These are phyloP conservation scores for Oncorhynchus gorbuscha DNA, from an alignment of 2,113 vertebrate species.

Conservation along the genomic window DNA sequence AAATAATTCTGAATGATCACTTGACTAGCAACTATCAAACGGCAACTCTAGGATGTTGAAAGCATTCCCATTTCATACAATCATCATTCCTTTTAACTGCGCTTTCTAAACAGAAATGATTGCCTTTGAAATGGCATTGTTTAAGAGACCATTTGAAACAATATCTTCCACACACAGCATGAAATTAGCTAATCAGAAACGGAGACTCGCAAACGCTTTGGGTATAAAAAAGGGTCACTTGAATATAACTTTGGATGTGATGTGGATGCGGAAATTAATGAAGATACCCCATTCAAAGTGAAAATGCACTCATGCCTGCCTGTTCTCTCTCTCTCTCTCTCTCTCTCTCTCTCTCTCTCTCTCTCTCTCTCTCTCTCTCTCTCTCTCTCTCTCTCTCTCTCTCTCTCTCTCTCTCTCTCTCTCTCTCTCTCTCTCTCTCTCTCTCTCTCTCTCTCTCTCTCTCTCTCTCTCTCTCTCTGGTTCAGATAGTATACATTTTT, in stretches of 20 bases:
- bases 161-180: slow-evolving; percentile 60
- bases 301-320: slow-evolving; percentile 57
- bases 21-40: slow-evolving; percentile 42
- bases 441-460: slow-evolving; percentile 47
- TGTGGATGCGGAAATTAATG: slow-evolving; percentile 47
- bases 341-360: slow-evolving; percentile 46
- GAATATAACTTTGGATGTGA: slow-evolving; percentile 48
- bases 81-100: slow-evolving; percentile 44
- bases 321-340: slow-evolving; percentile 50
- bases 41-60: slow-evolving; percentile 55
- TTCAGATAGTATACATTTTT: slow-evolving; percentile 4
- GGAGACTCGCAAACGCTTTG: slow-evolving; percentile 61
- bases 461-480: slow-evolving; percentile 58
- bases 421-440: slow-evolving; percentile 51
- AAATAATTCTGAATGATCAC: slow-evolving; percentile 36
- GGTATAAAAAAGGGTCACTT: slow-evolving; percentile 53
- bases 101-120: slow-evolving; percentile 53
- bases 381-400: slow-evolving; percentile 49
- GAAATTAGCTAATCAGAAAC: slow-evolving; percentile 71
- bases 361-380: slow-evolving; percentile 53
- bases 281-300: slow-evolving; percentile 48
- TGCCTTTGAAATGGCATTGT: slow-evolving; percentile 62
- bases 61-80: slow-evolving; percentile 40
- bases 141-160: slow-evolving; percentile 50
- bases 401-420: slow-evolving; percentile 52